These are phyloP conservation scores for Hypomecis punctinalis DNA, from an alignment of 2,888 invertebrate species.

Conservation along the genomic window DNA sequence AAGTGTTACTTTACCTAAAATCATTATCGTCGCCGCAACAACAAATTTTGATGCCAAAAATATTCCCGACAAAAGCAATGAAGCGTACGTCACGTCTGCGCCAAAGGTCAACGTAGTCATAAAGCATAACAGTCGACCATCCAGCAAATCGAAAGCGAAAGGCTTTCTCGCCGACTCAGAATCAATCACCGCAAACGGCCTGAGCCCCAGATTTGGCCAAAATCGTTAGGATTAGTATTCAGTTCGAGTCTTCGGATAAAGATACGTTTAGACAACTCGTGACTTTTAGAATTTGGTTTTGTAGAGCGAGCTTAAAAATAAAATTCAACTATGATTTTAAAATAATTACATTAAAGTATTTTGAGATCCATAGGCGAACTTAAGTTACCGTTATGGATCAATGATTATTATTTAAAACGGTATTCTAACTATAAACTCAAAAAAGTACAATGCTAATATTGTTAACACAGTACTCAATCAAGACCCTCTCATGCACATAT, in stretches of 20 bases:
- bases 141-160: slow-evolving; percentile 1
- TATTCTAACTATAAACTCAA: too few relatives aligned
- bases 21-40: too few relatives aligned
- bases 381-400: too few relatives aligned
- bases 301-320: too few relatives aligned
- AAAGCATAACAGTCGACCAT: slow-evolving; percentile 9
- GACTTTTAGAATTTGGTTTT: too few relatives aligned
- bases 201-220: not conserved
- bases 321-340: too few relatives aligned
- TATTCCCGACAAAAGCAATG: not conserved
- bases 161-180: slow-evolving; percentile 10
- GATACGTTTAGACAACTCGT: not conserved
- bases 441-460: too few relatives aligned
- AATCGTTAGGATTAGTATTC: slow-evolving; percentile 21
- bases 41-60: not conserved
- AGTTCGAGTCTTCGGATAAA: slow-evolving; percentile 3
- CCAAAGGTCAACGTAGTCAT: slow-evolving; percentile 1
- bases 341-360: too few relatives aligned
- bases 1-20: not conserved
- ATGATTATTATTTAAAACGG: too few relatives aligned
- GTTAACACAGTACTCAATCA: too few relatives aligned
- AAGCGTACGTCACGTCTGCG: not conserved
- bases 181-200: slow-evolving; percentile 15
- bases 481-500: too few relatives aligned
- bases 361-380: too few relatives aligned